Percentiles rank a stretch among this genome's conserved stretches.
Conservation (phyloP, 2,113 vertebrate genomes). For the Daboia siamensis region DNA sequence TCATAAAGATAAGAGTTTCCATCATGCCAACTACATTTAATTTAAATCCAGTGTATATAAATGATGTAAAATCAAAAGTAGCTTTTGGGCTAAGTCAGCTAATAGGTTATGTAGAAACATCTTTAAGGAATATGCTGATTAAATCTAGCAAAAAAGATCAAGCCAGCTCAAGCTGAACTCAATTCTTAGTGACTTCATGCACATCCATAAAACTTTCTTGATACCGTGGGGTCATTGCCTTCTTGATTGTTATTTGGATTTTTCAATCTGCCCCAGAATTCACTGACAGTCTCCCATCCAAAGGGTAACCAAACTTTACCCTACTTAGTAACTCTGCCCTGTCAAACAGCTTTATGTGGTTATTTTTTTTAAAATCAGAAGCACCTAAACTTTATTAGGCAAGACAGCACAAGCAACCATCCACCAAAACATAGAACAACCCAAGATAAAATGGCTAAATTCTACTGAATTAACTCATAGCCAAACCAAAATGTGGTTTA, state of each 20-base stretch:
- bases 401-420: neutral
- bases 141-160: neutral
- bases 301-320: neutral
- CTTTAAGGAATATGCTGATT: too few relatives aligned
- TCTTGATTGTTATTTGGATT: neutral
- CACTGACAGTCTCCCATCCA: neutral
- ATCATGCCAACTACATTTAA: too few relatives aligned
- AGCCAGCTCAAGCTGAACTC: neutral
- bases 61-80: too few relatives aligned
- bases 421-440: neutral
- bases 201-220: neutral
- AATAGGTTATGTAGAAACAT: too few relatives aligned
- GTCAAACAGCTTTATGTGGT: neutral
- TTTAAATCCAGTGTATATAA: too few relatives aligned
- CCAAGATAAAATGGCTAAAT: neutral
- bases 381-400: neutral
- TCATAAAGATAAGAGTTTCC: too few relatives aligned
- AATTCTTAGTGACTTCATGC: neutral
- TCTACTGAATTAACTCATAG: neutral
- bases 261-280: neutral
- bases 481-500: neutral
- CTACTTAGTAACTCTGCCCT: neutral
- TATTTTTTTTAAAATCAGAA: neutral
- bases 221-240: neutral
- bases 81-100: too few relatives aligned